Base-by-base conservation (phyloP, 2,113 vertebrate genomes). In the Sardina pilchardus region DNA sequence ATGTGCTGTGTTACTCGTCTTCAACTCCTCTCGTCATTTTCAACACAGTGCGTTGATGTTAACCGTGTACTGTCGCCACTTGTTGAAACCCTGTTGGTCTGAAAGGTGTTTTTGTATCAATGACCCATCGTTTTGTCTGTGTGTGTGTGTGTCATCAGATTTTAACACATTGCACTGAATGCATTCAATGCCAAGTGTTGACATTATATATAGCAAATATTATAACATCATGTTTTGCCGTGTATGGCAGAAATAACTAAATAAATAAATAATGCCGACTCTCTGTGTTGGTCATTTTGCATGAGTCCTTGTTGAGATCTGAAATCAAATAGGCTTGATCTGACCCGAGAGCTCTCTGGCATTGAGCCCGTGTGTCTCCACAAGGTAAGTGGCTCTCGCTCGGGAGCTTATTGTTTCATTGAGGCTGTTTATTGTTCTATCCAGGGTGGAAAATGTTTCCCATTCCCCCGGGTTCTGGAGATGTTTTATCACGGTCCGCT, bases 361-460 rank as follows among this genome's bases (percentile, higher is more conserved):
- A 4, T 36, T 5, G 71, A 6, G 26, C 63, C 71, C 10, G 30
- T 36, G 30, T 36, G 71, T 78, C 30, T 78, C 83, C 83, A 71
- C 63, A 85, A 83, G 86, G 85, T 82, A 87, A 81, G 30, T 85
- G 81, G 87, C 83, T 86, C 87, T 90, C 92, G 83, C 82, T 88
- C 88, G 91, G 83, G 92, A 94, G 90, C 71, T 84, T 47, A 88
- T 89, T 92, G 90, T 94, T 94, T 92, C 87, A 93, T 94, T 94
- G 92, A 95, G 93, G 92, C 47, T 94, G 92, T 96, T 94, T 94
- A 92, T 95, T 94, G 93, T 91, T 91, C 90, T 89, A 90, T 91
- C 90, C 91, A 93, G 92, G 92, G 90, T 92, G 91, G 93, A 94
- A 93, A 93, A 92, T 93, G 92, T 92, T 87, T 87, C 87, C 84